Evolutionary conservation across 2,888 invertebrate genomes (phyloP).

Genomic region (Tanaodytes sp.): DNA sequence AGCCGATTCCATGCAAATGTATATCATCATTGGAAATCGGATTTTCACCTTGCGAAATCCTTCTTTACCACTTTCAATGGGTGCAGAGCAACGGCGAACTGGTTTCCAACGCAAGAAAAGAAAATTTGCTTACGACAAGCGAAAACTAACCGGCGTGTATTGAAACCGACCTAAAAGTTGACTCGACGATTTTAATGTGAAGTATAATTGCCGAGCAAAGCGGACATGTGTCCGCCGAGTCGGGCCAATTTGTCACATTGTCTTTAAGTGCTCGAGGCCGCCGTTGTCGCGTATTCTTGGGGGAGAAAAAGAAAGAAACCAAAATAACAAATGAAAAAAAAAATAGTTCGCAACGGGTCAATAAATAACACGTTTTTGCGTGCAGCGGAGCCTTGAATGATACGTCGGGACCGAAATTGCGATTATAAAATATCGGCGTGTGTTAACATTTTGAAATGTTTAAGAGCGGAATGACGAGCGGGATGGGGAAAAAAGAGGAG

Average conservation of each 20-base stretch:
- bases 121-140: not conserved
- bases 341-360: constrained; percentile 39
- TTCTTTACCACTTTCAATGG: too few species aligned
- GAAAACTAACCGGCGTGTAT: too few species aligned
- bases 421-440: constrained; percentile 46
- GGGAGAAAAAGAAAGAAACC: too few species aligned
- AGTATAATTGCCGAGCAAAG: constrained; percentile 28
- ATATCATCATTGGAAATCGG: too few species aligned
- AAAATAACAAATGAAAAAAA: too few species aligned
- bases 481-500: constrained; percentile 3
- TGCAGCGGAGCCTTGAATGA: constrained; percentile 32
- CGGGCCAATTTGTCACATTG: constrained; percentile 44
- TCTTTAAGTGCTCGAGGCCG: not conserved
- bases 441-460: constrained; percentile 43
- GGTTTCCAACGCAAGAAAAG: too few species aligned
- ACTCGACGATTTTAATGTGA: constrained; percentile 13
- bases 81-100: too few species aligned
- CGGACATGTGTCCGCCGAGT: constrained; percentile 25
- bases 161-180: too few species aligned
- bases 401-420: constrained; percentile 30
- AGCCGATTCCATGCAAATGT: too few species aligned
- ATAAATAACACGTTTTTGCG: constrained; percentile 48
- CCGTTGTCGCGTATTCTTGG: not conserved
- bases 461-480: constrained; percentile 26
- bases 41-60: too few species aligned